Conservation (phyloP, 2,888 invertebrate species). For the Nebria salina region DNA sequence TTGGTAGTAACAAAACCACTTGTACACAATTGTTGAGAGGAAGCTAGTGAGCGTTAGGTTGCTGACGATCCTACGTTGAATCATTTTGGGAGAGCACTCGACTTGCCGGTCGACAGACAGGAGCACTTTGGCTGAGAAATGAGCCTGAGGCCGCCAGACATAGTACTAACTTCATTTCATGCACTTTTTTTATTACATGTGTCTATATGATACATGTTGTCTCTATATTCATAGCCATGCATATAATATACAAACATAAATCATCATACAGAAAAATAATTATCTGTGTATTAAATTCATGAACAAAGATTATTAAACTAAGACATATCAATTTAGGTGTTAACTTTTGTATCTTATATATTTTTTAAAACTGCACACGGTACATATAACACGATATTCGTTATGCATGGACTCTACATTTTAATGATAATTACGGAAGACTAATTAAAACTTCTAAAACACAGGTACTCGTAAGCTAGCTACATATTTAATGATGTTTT, state of each 20-base stretch:
- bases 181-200: constrained; percentile 35
- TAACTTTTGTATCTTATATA: background rate
- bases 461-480: constrained; percentile 39
- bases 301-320: too few species aligned
- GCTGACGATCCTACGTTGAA: constrained; percentile 39
- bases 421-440: constrained; percentile 41
- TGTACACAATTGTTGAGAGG: background rate
- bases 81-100: constrained; percentile 40
- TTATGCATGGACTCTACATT: constrained; percentile 46
- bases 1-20: background rate
- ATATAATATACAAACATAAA: too few species aligned
- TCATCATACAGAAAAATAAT: too few species aligned
- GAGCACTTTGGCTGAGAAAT: constrained; percentile 39
- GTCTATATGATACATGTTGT: background rate
- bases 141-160: constrained; percentile 19
- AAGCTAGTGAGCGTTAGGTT: background rate
- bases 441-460: constrained; percentile 44
- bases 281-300: too few species aligned
- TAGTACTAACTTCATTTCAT: constrained; percentile 44
- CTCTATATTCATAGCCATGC: background rate
- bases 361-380: background rate
- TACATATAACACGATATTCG: constrained; percentile 13
- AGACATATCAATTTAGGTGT: too few species aligned
- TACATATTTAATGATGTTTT: constrained; percentile 39
- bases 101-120: constrained; percentile 34